These are phyloP conservation scores for Oligia fasciuncula DNA, from an alignment of 2,888 invertebrate species.

Conservation along the genomic window DNA sequence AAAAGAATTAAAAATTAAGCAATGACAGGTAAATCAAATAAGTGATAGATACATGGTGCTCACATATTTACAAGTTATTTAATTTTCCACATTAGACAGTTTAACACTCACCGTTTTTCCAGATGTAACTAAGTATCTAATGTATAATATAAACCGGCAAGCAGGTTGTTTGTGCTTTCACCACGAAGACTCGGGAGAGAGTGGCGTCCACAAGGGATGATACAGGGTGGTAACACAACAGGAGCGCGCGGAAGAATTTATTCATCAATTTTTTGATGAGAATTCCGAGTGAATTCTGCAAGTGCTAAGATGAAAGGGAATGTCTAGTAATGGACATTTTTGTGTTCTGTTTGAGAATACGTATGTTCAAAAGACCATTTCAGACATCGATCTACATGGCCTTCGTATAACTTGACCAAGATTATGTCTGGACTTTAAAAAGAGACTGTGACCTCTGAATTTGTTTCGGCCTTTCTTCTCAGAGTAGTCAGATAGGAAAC, in stretches of 20 bases:
- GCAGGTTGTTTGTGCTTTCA: conserved; percentile 55
- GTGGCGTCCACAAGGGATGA: conserved; percentile 64
- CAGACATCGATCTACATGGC: no score
- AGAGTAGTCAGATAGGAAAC: no score
- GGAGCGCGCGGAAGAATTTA: conserved; percentile 29
- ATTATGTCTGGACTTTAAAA: no score
- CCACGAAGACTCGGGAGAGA: conserved; percentile 44
- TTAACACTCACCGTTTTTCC: conserved; percentile 43
- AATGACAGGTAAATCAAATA: no score
- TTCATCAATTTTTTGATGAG: conserved; percentile 29
- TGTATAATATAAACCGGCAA: not conserved
- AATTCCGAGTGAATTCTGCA: conserved; percentile 25
- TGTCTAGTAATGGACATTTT: not conserved
- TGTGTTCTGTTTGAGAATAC: not conserved
- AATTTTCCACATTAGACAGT: not conserved
- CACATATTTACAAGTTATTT: no score
- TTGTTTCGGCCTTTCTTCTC: no score
- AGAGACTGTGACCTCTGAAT: no score
- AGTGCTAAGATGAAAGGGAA: conserved; percentile 29
- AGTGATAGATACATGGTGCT: no score
- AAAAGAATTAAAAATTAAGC: no score
- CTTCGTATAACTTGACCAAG: no score
- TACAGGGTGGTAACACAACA: conserved; percentile 60
- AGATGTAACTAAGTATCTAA: not conserved
- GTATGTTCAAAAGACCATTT: no score